phyloP scores from a whole-genome alignment of 2,113 vertebrate species.

The Gallinago undulata region DNA sequence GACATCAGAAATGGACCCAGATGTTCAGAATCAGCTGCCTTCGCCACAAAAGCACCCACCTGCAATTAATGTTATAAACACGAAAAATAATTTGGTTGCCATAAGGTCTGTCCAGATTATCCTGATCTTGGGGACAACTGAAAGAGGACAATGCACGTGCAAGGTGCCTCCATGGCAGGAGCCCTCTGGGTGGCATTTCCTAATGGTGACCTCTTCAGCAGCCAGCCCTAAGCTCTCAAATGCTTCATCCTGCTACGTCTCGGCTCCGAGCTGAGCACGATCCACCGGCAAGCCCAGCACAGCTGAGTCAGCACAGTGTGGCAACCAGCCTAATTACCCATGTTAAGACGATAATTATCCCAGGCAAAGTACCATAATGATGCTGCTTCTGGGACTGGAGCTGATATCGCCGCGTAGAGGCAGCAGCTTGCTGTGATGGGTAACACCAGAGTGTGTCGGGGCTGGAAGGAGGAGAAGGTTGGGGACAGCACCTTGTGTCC shows the following conservation, averaged over 20 bases:
- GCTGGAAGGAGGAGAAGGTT: background rate
- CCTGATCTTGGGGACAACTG: background rate
- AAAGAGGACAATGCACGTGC: background rate
- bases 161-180: background rate
- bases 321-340: conserved; percentile 8
- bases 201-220: background rate
- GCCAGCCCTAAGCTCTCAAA: background rate
- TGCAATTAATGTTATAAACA: background rate
- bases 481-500: background rate
- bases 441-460: background rate
- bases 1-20: background rate
- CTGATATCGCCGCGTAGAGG: background rate
- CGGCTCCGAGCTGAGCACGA: accelerated
- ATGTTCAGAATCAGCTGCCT: background rate
- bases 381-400: background rate
- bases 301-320: background rate
- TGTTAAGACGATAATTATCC: background rate
- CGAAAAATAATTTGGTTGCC: background rate
- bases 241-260: accelerated
- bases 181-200: background rate
- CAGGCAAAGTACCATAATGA: background rate
- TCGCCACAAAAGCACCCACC: background rate
- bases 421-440: background rate
- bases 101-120: background rate
- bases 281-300: background rate